Evolutionary conservation across 2,113 vertebrate genomes (phyloP), one percentile per base, ranked within the genome.

Genomic region (Brachyistius frenatus): DNA sequence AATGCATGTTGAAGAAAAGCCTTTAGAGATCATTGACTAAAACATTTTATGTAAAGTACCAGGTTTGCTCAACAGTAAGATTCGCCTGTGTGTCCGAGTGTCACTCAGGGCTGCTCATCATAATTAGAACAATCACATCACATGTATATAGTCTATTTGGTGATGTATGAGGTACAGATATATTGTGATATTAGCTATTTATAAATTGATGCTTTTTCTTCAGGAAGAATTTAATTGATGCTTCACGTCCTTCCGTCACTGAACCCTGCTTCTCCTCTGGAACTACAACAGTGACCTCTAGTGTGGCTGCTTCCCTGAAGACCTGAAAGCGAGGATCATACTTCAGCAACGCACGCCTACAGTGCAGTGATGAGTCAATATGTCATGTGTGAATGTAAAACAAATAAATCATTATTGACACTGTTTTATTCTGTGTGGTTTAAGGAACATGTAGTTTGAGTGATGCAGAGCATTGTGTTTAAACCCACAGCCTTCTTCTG

Each of bases 251-350:
- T 80, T 32, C 16, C 32, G n/a, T 32, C 46, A 14, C 44, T 46
- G 15, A 58, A 68, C 35, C 50, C 57, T 37, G 7, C 14, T 36
- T 44, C 53, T 66, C 55, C 76, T 81, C 69, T 85, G 53, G 80
- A 93, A 92, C 76, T 84, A 83, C 94, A 94, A 95, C 93, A 95
- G 92, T 94, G 94, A 95, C 94, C 94, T 93, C 94, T 95, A 95
- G 94, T 94, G 94, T 78, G 88, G 81, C 86, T 90, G 52, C 72
- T 35, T 73, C 56, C 72, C 70, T 39, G 23, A 67, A 85, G 65
- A 46, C 44, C 68, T 47, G 54, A 55, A 7, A 50, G 8, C 4
- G 14, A 35, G 47, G 31, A 31, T 50, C 30, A 10, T 4, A 7
- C 36, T 36, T 65, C 76, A 84, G 46, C 52, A 60, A 2, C 7